Evolutionary conservation across 2,797 vertebrate genomes (phyloP), one percentile per base, ranked within the genome.

Genomic region (Poeciliopsis turneri): DNA sequence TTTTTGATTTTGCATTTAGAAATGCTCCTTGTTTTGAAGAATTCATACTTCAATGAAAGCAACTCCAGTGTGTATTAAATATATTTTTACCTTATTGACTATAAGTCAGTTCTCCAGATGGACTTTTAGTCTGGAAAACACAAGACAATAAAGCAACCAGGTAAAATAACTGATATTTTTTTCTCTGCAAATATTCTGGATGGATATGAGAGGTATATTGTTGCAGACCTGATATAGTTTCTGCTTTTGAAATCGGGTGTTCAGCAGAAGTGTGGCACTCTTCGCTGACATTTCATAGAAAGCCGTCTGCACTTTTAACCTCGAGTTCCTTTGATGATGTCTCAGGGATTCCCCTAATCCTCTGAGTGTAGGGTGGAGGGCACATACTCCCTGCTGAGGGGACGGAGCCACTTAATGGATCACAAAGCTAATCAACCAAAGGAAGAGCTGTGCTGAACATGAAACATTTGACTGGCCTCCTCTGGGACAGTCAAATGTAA

Each of bases 341-440:
- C 78, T 82, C 11, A 90, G 89, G 92, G 93, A 94, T 92, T 92
- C 89, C 89, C 89, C 74, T 92, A 93, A 93, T 93, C 92, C 91
- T 87, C 49, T 2, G 78, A 93, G 92, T 86, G 83, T 72, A 88
- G 78, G 79, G 66, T 79, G 82, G 84, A 92, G 90, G 90, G 89
- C 89, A 86, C 86, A 78, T 53, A 85, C 74, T 87, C 81, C 81
- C 81, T 75, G 84, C 91, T 89, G 87, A 86, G 86, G 83, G 90
- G 83, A 92, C 90, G 87, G 89, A 92, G 89, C 72, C 90, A 92
- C 86, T 94, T 93, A 94, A 93, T 95, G 92, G 90, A 94, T 94
- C 94, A 92, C 92, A 90, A 90, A 94, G 92, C 93, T 94, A 94
- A 94, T 95, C 92, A 94, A 91, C 82, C 86, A 70, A 86, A 86